These are phyloP conservation scores for Trissolcus japonicus DNA, from an alignment of 2,888 invertebrate species.

Conservation along the genomic window DNA sequence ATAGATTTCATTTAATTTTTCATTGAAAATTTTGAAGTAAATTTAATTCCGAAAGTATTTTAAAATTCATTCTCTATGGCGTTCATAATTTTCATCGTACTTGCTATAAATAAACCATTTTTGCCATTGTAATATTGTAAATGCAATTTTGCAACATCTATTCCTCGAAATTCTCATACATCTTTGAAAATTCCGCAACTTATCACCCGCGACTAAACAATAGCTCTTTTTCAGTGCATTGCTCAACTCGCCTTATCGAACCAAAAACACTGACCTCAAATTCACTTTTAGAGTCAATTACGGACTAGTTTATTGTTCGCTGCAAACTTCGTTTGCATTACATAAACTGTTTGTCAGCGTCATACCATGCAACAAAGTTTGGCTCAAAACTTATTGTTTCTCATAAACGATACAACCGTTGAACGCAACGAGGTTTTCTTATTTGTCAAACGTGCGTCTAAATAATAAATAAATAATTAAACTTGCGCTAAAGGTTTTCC, in stretches of 20 bases:
- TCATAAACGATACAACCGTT: conserved; percentile 19
- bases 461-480: conserved; percentile 16
- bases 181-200: conserved; percentile 14
- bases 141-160: too few species aligned
- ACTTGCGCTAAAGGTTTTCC: neutral
- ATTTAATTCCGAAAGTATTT: too few species aligned
- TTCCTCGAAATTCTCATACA: neutral
- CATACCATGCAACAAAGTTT: conserved; percentile 16
- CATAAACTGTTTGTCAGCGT: conserved; percentile 42
- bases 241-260: conserved; percentile 29
- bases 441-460: conserved; percentile 13
- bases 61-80: too few species aligned
- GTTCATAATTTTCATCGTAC: too few species aligned
- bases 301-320: conserved; percentile 41
- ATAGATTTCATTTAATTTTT: too few species aligned
- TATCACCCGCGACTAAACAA: conserved; percentile 9
- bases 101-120: too few species aligned
- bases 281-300: conserved; percentile 49
- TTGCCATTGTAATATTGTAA: too few species aligned
- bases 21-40: too few species aligned
- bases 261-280: conserved; percentile 46
- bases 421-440: conserved; percentile 6
- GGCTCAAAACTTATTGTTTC: conserved; percentile 35
- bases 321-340: conserved; percentile 45
- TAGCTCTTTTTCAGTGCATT: conserved; percentile 11